Conservation (phyloP, 1,140 invertebrate species). For the Pseudomyrmex sp. region DNA sequence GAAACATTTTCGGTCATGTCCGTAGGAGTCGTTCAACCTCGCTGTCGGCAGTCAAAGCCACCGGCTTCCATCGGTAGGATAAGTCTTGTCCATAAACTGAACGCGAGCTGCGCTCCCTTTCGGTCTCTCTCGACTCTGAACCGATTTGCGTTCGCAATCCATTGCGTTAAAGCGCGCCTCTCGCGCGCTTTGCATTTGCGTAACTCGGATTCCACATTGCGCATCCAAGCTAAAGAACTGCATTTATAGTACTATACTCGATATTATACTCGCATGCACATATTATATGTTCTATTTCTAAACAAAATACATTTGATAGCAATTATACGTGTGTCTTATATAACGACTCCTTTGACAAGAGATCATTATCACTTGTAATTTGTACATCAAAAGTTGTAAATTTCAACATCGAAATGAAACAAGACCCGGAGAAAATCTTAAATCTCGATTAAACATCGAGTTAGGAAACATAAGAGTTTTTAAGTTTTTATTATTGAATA, state of each 20-base stretch:
- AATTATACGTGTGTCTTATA: too few relatives aligned
- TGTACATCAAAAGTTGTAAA: too few relatives aligned
- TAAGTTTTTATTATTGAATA: background rate
- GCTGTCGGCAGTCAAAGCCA: constrained; percentile 22
- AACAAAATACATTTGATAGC: background rate
- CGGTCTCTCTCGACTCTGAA: constrained; percentile 11
- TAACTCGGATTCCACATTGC: constrained; percentile 27
- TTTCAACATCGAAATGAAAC: too few relatives aligned
- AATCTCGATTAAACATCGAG: too few relatives aligned
- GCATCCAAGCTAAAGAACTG: background rate
- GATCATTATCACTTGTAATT: background rate
- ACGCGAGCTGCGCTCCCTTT: background rate
- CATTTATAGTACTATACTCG: background rate
- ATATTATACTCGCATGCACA: background rate
- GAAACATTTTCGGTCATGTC: constrained; percentile 28
- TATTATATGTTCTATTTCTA: background rate
- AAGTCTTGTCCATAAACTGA: constrained; percentile 30
- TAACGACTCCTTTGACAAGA: background rate
- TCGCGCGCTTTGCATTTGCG: constrained; percentile 32
- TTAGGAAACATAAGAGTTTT: too few relatives aligned
- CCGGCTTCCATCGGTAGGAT: background rate
- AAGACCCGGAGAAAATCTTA: too few relatives aligned
- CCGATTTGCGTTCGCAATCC: constrained; percentile 41
- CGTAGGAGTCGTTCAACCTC: background rate
- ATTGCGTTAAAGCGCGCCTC: constrained; percentile 32